These are phyloP conservation scores for Porites evermanni DNA, from an alignment of 92 coral and sea anemone species.

Conservation along the genomic window DNA sequence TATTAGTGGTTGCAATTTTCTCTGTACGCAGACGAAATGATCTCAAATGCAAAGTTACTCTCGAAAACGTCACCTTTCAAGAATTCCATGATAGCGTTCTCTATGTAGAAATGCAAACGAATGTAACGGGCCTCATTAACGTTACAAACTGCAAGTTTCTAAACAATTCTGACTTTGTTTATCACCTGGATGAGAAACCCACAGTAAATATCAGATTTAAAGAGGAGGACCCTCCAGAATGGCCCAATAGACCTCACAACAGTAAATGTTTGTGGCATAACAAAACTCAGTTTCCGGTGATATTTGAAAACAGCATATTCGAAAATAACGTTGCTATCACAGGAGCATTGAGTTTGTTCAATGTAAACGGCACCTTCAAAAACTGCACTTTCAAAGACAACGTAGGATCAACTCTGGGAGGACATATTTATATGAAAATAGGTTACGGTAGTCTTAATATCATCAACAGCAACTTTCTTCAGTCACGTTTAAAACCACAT, in stretches of 20 bases:
- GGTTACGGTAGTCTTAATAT: slow-evolving; percentile 40
- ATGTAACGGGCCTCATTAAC: not conserved
- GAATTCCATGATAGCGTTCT: not conserved
- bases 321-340: slow-evolving; percentile 45
- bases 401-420: slow-evolving; percentile 18
- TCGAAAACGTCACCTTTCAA: not conserved
- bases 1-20: too few species aligned
- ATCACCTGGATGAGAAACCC: not conserved
- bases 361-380: slow-evolving; percentile 23
- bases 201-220: not conserved
- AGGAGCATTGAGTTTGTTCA: slow-evolving; percentile 33
- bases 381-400: slow-evolving; percentile 54
- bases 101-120: not conserved
- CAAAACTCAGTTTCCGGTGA: not conserved
- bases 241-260: too few species aligned
- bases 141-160: not conserved
- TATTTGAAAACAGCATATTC: slow-evolving; percentile 36
- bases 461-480: slow-evolving; percentile 24
- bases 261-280: not conserved
- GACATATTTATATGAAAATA: slow-evolving; percentile 7
- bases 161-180: not conserved
- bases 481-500: too few species aligned
- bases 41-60: not conserved
- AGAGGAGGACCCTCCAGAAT: not conserved
- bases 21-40: too few species aligned